Conservation (phyloP, 2,888 invertebrate genomes). For the Micropterix aruncella region DNA sequence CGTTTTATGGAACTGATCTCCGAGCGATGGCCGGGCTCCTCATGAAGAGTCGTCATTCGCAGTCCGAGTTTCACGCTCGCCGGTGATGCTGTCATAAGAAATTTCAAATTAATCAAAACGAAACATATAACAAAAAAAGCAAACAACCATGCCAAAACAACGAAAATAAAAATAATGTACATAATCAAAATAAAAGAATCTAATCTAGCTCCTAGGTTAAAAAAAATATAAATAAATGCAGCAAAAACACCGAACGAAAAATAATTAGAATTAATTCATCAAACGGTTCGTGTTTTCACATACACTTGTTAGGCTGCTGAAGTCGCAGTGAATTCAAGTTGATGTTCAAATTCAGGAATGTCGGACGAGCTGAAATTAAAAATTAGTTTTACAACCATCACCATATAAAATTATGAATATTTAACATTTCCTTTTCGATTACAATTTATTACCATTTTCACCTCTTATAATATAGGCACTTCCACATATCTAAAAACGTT, state of each 20-base stretch:
- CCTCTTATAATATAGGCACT: too few relatives aligned
- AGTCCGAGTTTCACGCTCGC: slow-evolving; percentile 73
- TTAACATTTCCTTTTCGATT: too few relatives aligned
- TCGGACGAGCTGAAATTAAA: slow-evolving; percentile 87
- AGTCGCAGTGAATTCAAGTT: slow-evolving; percentile 84
- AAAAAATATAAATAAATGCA: slow-evolving; percentile 5
- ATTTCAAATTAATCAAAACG: too few relatives aligned
- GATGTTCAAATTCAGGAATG: slow-evolving; percentile 94
- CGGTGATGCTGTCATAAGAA: slow-evolving; percentile 50
- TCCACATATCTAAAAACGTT: too few relatives aligned
- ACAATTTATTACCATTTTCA: too few relatives aligned
- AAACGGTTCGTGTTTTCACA: slow-evolving; percentile 27
- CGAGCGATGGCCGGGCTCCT: slow-evolving; percentile 65
- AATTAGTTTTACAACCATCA: slow-evolving; percentile 10
- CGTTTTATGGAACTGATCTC: slow-evolving; percentile 18
- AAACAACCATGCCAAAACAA: too few relatives aligned
- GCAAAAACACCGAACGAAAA: slow-evolving; percentile 6
- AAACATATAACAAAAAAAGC: too few relatives aligned
- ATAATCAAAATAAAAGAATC: slow-evolving; percentile 3
- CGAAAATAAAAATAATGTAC: not conserved
- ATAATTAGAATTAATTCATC: slow-evolving; percentile 2
- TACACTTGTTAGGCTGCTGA: slow-evolving; percentile 82
- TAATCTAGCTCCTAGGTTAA: slow-evolving; percentile 1
- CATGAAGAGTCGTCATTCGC: slow-evolving; percentile 85
- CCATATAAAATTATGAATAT: too few relatives aligned